Evolutionary conservation across 2,797 vertebrate species (phyloP).

Genomic region (Cossypha niveicapilla): DNA sequence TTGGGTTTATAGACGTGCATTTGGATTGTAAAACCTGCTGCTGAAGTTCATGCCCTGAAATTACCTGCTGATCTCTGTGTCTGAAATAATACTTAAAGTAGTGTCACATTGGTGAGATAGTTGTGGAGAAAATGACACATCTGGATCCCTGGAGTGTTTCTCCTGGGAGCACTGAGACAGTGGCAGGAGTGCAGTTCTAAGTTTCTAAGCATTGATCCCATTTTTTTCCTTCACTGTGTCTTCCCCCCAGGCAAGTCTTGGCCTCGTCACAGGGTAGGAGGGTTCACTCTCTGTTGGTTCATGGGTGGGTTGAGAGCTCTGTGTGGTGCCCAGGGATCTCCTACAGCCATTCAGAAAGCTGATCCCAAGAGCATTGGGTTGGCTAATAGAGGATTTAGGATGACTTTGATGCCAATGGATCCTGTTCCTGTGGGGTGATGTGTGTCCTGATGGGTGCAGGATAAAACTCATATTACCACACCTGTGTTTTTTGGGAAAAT

Average conservation of each 20-base stretch:
- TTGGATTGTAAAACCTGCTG: conserved; percentile 52
- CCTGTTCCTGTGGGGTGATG: neutral
- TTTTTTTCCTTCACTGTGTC: neutral
- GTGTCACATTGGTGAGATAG: neutral
- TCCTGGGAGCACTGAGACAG: neutral
- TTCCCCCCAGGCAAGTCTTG: neutral
- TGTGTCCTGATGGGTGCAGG: neutral
- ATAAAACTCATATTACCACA: neutral
- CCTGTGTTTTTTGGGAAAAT: neutral
- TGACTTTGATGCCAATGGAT: neutral
- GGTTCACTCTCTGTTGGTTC: neutral
- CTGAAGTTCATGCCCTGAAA: conserved; percentile 11
- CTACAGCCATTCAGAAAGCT: neutral
- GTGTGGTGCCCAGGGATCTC: neutral
- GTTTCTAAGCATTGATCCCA: neutral
- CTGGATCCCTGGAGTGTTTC: neutral
- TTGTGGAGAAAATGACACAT: neutral
- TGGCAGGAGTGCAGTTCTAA: neutral
- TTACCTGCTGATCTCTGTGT: neutral
- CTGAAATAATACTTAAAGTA: conserved; percentile 26
- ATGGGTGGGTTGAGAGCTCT: neutral
- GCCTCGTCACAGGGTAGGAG: neutral
- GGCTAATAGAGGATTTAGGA: neutral
- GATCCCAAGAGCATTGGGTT: neutral
- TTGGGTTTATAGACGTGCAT: conserved; percentile 63